Base-by-base conservation (phyloP, 1,140 invertebrate genomes). In the Achroia grisella region DNA sequence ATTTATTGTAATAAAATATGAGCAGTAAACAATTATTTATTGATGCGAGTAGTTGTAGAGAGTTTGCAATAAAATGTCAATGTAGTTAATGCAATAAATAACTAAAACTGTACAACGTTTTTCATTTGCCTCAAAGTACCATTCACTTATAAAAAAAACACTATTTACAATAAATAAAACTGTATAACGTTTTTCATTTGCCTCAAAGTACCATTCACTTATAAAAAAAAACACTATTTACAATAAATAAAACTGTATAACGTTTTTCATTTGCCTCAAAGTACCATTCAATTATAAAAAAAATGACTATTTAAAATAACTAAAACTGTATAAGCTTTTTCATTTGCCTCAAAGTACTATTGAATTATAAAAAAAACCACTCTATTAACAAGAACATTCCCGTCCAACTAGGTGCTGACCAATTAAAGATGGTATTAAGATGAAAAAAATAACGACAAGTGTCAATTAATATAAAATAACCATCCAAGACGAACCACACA, bases 61-160 rank as follows among this genome's bases (percentile, higher is more conserved):
- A 53, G 50, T 63, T 63, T 61, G 60, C 57, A 68, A 64, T 58
- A 56, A 57, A 49, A 48, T 56, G 48, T 50, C 52, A 52, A 39
- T 53, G 61, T 67, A 67, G 61, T 47, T 33, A 49, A 56, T 34
- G 46, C 54, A 59, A 59, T 59, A 63, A 61, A 67, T 36, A 51
- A 15, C 36, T 36, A 17, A 55, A 46, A 14, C 42, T n/a, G 17
- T 33, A 33, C 17, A 1, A 9, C 50, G 13, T n/a, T 53, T 58
- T 48, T 29, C 9, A 10, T 32, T 32, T 11, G 33, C 10, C 10
- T 8, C 11, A 13, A 29, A 29, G 28, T 29, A 29, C 4, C 4
- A 6, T 29, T 10, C 28, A 29, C 10, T 10, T 29, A 6, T 10
- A 29, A 6, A 10, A 10, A n/a, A n/a, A n/a, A n/a, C n/a, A n/a